These are phyloP conservation scores for Ammodytes dubius DNA, from an alignment of 2,113 vertebrate species.

Conservation along the genomic window DNA sequence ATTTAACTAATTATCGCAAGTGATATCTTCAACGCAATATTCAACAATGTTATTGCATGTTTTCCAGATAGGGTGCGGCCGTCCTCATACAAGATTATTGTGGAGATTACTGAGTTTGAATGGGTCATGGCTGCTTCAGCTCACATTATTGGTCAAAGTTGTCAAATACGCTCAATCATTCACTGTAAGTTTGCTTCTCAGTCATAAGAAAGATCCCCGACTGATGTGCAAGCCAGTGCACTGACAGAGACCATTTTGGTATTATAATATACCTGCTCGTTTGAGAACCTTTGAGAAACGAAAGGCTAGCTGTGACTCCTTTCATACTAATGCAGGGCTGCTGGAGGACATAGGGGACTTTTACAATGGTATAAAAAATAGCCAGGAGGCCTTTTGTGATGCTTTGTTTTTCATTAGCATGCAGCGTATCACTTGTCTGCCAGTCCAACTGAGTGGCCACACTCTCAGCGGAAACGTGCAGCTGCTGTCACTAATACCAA, in stretches of 20 bases:
- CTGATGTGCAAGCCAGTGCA: constrained; percentile 18
- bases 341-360: constrained; percentile 36
- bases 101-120: no score
- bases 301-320: constrained; percentile 20
- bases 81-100: no score
- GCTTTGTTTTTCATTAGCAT: constrained; percentile 59
- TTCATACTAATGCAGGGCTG: constrained; percentile 43
- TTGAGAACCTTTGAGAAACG: constrained; percentile 24
- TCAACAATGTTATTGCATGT: no score
- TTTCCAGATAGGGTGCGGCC: no score
- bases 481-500: constrained; percentile 68
- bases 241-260: constrained; percentile 1
- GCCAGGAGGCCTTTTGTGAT: constrained; percentile 26
- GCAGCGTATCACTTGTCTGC: constrained; percentile 55
- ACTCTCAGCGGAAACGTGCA: constrained; percentile 43
- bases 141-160: background rate
- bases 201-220: constrained; percentile 26
- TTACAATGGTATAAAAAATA: constrained; percentile 40
- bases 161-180: constrained; percentile 15
- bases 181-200: constrained; percentile 1
- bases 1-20: no score
- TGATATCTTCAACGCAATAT: no score
- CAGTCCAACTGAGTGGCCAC: constrained; percentile 41
- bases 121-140: no score
- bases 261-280: constrained; percentile 20